Evolutionary conservation across 2,113 vertebrate genomes (phyloP).

Genomic region (Rhynchomys soricoides): DNA sequence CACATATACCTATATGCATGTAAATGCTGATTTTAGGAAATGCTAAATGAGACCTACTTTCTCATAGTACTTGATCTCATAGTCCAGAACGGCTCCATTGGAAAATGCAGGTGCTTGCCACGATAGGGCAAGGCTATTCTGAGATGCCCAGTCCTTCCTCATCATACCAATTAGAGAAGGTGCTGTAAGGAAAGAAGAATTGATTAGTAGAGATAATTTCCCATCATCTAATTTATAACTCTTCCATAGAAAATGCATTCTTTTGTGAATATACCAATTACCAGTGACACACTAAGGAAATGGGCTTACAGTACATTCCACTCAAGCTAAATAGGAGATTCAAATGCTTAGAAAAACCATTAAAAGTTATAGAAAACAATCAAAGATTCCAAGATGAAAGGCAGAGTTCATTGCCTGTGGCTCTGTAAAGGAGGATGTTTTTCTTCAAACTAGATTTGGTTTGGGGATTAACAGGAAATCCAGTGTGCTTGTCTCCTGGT

Average conservation of each 20-base stretch:
- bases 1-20: not conserved
- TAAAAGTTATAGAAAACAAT: not conserved
- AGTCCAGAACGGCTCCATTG: conserved; percentile 92
- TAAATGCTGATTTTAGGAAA: conserved; percentile 73
- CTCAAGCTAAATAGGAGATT: not conserved
- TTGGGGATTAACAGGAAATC: not conserved
- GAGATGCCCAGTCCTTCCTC: conserved; percentile 98
- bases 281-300: not conserved
- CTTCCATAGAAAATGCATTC: conserved; percentile 44
- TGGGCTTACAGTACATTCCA: not conserved
- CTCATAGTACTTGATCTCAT: conserved; percentile 99
- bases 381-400: not conserved
- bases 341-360: not conserved
- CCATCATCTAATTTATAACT: conserved; percentile 60
- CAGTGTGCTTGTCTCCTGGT: not conserved
- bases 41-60: conserved; percentile 91
- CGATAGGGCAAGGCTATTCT: conserved; percentile 97
- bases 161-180: conserved; percentile 93
- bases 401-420: not conserved
- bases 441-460: not conserved
- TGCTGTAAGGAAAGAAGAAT: conserved; percentile 89
- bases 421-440: not conserved
- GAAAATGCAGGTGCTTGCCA: conserved; percentile 95
- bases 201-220: conserved; percentile 78
- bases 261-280: not conserved